Evolutionary conservation across 2,888 invertebrate genomes (phyloP).

Genomic region (Hoplodrina blanda): DNA sequence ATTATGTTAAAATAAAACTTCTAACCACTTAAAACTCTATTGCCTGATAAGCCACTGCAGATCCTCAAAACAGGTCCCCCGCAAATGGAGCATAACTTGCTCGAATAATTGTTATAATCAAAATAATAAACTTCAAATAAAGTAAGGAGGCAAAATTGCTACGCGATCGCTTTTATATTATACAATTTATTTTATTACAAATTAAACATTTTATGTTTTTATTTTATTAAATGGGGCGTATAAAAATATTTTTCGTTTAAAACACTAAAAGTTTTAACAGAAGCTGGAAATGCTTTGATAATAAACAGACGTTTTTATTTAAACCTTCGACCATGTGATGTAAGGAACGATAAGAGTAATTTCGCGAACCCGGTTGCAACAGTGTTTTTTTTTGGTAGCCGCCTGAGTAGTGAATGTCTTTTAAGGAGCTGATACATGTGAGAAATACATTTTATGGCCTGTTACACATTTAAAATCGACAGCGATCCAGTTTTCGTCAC

Average conservation of each 20-base stretch:
- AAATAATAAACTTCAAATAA: conserved; percentile 52
- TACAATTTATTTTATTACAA: conserved; percentile 61
- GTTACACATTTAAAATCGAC: conserved; percentile 74
- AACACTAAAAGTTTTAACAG: conserved; percentile 65
- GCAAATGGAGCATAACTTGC: conserved; percentile 47
- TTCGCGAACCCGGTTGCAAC: conserved; percentile 71
- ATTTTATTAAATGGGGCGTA: conserved; percentile 61
- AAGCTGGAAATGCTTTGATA: conserved; percentile 61
- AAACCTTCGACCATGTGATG: conserved; percentile 69
- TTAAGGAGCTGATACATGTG: conserved; percentile 75
- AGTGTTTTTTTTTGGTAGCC: conserved; percentile 73
- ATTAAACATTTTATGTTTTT: conserved; percentile 65
- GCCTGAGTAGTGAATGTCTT: conserved; percentile 67
- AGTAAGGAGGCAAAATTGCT: conserved; percentile 43
- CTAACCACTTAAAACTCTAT: conserved; percentile 36
- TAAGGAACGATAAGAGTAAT: conserved; percentile 77
- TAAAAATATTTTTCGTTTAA: conserved; percentile 52
- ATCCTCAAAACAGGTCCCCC: conserved; percentile 23
- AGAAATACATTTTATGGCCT: conserved; percentile 74
- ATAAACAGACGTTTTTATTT: conserved; percentile 75
- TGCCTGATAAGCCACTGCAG: conserved; percentile 29
- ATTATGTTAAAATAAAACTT: conserved; percentile 32
- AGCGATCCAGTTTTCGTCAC: conserved; percentile 71
- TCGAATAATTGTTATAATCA: conserved; percentile 55
- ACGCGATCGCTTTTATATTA: conserved; percentile 49